These are phyloP conservation scores for Melanotaenia pygmaea DNA, from an alignment of 2,797 vertebrate genomes.

Conservation along the genomic window DNA sequence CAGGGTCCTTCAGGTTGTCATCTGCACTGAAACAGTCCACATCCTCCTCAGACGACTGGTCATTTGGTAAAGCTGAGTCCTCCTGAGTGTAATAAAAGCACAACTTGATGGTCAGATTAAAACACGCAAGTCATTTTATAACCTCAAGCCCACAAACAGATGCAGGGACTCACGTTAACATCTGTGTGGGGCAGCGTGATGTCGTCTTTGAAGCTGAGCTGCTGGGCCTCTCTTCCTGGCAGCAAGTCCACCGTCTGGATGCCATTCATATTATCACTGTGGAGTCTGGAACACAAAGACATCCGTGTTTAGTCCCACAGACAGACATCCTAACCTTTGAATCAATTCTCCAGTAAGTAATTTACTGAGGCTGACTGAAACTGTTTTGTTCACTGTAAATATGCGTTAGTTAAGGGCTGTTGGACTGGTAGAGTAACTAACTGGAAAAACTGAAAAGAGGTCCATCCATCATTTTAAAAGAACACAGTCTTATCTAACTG, in stretches of 20 bases:
- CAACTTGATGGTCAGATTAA: constrained; percentile 23
- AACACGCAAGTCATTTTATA: not conserved
- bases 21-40: constrained; percentile 60
- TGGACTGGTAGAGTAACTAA: not conserved
- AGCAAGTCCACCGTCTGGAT: constrained; percentile 66
- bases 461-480: not conserved
- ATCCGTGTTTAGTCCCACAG: constrained; percentile 42
- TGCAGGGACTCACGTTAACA: constrained; percentile 51
- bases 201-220: constrained; percentile 57
- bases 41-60: constrained; percentile 65
- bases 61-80: constrained; percentile 2
- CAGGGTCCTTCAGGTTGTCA: constrained; percentile 61
- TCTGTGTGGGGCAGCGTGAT: constrained; percentile 59
- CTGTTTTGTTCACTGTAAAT: constrained; percentile 14
- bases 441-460: not conserved
- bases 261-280: constrained; percentile 58
- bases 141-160: constrained; percentile 9
- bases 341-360: constrained; percentile 50
- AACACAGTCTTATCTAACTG: not conserved
- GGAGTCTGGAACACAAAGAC: constrained; percentile 70
- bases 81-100: constrained; percentile 43
- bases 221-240: constrained; percentile 64
- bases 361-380: constrained; percentile 19
- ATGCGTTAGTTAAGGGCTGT: not conserved
- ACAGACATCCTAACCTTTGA: constrained; percentile 37